Base-by-base conservation (phyloP, 2,888 invertebrate genomes). In the Luperina testacea region DNA sequence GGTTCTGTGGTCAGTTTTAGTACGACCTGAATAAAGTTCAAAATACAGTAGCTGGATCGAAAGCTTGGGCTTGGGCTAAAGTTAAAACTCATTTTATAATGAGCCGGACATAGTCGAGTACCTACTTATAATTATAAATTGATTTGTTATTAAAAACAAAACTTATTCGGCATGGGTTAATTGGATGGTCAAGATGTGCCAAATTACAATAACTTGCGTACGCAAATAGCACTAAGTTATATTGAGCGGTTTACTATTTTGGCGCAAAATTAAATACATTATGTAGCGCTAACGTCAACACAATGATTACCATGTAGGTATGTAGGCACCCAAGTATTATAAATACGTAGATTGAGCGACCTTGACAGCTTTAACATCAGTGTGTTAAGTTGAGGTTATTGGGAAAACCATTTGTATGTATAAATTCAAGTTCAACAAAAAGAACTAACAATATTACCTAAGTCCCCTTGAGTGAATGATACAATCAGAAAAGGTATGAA, bases 331-430 rank as follows among this genome's bases (percentile, higher is more conserved):
- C 8, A 67, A 27, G 38, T 38, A 51, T 59, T 69, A 72, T 42
- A 75, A 64, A 75, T 71, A 75, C 38, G 53, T 67, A 72, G 64
- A 73, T 76, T 63, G 11, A 75, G 65, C 57, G 71, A 72, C 85
- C 87, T 84, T 76, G 81, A 68, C 72, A 75, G 72, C 48, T 27
- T 61, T 73, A 70, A 78, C 68, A 70, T 53, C 71, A 67, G 64
- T 68, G 51, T 67, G 80, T 72, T 77, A 79, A 79, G 38, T 75
- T 68, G 81, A 87, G 77, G 84, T 78, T 87, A 80, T 42, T 53
- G 61, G 6, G 48, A 74, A 76, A 80, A 67, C 38, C 20, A 64
- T 77, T 77, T 63, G 61, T 67, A 53, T 80, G 32, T 63, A 73
- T 77, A 77, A 67, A 85, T 71, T 73, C 57, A 51, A 53, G 51